Evolutionary conservation across 2,797 vertebrate genomes (phyloP).

Genomic region (Danio choprae): DNA sequence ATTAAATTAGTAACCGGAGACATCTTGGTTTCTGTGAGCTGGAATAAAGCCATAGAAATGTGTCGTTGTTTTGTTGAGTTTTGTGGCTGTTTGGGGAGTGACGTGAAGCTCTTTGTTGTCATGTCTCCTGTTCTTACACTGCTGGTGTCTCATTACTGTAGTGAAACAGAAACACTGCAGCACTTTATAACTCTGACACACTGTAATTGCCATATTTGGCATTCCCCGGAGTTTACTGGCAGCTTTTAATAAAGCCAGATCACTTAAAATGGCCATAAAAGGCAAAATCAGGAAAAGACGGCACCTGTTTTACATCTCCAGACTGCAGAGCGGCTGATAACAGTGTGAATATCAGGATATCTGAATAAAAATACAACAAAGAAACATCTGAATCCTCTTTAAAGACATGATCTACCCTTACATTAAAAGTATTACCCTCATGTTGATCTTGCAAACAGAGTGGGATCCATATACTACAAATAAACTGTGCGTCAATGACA

Average conservation of each 20-base stretch:
- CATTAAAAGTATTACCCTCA: no score
- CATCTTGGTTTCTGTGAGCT: conserved; percentile 8
- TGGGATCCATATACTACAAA: no score
- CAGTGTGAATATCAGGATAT: conserved; percentile 25
- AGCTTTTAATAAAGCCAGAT: conserved; percentile 80
- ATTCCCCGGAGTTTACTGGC: conserved; percentile 72
- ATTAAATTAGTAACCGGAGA: neutral
- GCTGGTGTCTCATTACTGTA: conserved; percentile 55
- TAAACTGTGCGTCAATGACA: no score
- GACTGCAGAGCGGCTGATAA: conserved; percentile 70
- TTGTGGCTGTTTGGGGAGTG: conserved; percentile 24
- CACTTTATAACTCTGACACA: conserved; percentile 63
- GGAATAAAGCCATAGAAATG: conserved; percentile 17
- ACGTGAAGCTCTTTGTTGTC: conserved; percentile 48
- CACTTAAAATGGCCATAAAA: conserved; percentile 81
- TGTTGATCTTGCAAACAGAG: no score
- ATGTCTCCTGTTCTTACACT: conserved; percentile 21
- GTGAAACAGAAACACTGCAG: conserved; percentile 62
- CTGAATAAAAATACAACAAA: neutral
- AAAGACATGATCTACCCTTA: neutral
- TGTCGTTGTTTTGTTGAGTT: conserved; percentile 31
- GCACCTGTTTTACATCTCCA: conserved; percentile 81
- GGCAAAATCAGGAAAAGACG: conserved; percentile 71
- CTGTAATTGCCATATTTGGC: conserved; percentile 82
- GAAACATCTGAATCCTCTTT: neutral